Conservation (phyloP, 2,888 invertebrate species). For the Aphidoletes aphidimyza region DNA sequence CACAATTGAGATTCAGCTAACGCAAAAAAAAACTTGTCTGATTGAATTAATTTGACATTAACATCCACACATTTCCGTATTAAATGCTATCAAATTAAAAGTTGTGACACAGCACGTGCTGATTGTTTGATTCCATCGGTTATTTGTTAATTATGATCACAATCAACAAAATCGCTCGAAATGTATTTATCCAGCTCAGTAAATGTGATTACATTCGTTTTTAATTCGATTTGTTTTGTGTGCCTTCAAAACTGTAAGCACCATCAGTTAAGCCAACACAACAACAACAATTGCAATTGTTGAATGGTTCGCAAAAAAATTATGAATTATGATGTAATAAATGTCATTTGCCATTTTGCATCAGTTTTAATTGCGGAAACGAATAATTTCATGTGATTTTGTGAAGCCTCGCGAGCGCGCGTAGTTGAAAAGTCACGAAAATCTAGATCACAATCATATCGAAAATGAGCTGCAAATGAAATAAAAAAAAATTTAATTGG, state of each 20-base stretch:
- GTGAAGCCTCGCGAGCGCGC: no score
- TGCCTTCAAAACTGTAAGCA: not conserved
- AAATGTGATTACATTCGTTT: not conserved
- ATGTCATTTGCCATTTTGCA: not conserved
- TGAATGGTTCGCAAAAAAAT: not conserved
- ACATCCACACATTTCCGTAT: not conserved
- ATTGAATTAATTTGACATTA: not conserved
- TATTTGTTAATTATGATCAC: not conserved
- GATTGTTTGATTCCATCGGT: slow-evolving; percentile 1
- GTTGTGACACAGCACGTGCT: not conserved
- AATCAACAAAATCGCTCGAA: not conserved
- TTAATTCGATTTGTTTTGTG: not conserved
- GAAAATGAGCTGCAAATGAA: not conserved
- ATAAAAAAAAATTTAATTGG: not conserved
- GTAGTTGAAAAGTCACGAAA: not conserved
- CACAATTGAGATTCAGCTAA: no score
- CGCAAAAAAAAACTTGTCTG: no score
- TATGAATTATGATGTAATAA: slow-evolving; percentile 12
- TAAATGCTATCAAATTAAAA: not conserved
- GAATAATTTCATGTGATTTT: slow-evolving; percentile 5
- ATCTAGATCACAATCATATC: slow-evolving; percentile 42
- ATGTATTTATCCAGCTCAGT: slow-evolving; percentile 20
- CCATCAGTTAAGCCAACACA: no score
- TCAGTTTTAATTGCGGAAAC: slow-evolving; percentile 3
- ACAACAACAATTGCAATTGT: not conserved